phyloP scores from a whole-genome alignment of 2,113 vertebrate species.

The Dermatemys mawii region DNA sequence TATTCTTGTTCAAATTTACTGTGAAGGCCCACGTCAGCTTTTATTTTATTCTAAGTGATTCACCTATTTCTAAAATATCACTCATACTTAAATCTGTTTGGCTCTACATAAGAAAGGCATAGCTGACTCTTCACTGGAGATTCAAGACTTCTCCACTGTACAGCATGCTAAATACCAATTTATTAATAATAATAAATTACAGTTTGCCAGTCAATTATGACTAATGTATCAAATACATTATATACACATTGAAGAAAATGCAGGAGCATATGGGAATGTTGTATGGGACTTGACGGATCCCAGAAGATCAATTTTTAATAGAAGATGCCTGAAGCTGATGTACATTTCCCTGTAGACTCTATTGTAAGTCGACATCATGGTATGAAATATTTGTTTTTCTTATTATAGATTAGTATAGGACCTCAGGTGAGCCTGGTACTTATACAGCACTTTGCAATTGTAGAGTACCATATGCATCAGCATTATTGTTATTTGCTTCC shows the following conservation, averaged over 20 bases:
- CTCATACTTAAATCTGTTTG: background rate
- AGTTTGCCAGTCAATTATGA: background rate
- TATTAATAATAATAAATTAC: no score
- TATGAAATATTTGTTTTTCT: background rate
- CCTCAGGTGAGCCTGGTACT: background rate
- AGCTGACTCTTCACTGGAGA: background rate
- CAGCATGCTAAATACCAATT: background rate
- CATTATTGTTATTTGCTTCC: background rate
- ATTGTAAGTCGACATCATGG: background rate
- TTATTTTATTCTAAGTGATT: background rate
- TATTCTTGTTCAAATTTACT: background rate
- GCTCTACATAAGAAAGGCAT: background rate
- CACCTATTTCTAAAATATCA: background rate
- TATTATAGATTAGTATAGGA: background rate
- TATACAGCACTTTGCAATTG: background rate
- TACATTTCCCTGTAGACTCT: background rate
- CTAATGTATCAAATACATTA: background rate
- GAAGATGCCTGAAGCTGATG: background rate
- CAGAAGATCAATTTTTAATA: background rate
- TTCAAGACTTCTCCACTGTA: background rate
- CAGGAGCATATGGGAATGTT: background rate
- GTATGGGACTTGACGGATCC: background rate
- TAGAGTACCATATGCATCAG: background rate
- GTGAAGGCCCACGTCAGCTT: fast-evolving
- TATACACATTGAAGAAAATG: background rate